These are phyloP conservation scores for Hylaeus volcanicus DNA, from an alignment of 1,140 invertebrate genomes.

Conservation along the genomic window DNA sequence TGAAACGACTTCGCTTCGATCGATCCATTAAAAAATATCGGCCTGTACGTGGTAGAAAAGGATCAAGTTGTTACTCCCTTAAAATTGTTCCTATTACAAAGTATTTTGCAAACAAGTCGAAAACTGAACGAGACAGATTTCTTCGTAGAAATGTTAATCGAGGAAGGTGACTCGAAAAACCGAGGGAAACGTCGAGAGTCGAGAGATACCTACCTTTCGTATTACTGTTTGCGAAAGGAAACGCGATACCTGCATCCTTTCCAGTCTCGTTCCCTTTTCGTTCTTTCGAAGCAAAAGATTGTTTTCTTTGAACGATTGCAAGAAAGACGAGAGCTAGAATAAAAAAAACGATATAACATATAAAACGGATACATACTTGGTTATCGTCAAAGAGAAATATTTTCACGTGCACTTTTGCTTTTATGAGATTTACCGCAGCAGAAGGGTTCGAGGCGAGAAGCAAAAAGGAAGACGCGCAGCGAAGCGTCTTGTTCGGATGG, in stretches of 20 bases:
- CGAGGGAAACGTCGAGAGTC: neutral
- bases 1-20: slow-evolving; percentile 68
- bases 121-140: neutral
- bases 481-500: neutral
- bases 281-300: neutral
- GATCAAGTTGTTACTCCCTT: neutral
- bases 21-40: slow-evolving; percentile 52
- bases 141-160: slow-evolving; percentile 34
- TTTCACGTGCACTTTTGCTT: slow-evolving; percentile 60
- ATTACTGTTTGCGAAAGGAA: slow-evolving; percentile 29
- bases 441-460: neutral
- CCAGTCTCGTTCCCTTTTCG: neutral
- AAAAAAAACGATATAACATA: slow-evolving; percentile 38
- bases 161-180: slow-evolving; percentile 11
- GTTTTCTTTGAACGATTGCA: neutral
- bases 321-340: slow-evolving; percentile 36
- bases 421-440: slow-evolving; percentile 51
- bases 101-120: no score
- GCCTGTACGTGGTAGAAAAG: slow-evolving; percentile 7
- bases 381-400: slow-evolving; percentile 63
- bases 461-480: neutral
- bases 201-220: slow-evolving; percentile 1
- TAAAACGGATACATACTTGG: slow-evolving; percentile 53
- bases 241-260: slow-evolving; percentile 1
- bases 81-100: no score